These are phyloP conservation scores for Sinocyclocheilus anshuiensis DNA, from an alignment of 2,113 vertebrate species.

Conservation along the genomic window DNA sequence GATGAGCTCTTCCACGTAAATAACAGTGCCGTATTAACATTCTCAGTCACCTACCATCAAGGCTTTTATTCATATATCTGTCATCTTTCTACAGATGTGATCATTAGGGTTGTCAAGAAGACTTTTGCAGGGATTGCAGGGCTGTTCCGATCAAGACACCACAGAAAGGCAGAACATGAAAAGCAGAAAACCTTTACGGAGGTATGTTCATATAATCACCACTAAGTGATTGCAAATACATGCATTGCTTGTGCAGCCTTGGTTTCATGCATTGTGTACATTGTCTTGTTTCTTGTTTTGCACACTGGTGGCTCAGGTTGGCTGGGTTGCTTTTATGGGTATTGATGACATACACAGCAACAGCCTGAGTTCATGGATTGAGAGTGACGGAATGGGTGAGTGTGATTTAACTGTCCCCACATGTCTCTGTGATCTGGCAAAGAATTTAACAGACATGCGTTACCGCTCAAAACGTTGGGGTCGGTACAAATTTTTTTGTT, in stretches of 20 bases:
- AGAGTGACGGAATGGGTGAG: slow-evolving; percentile 72
- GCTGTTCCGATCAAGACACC: slow-evolving; percentile 66
- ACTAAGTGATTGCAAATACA: not conserved
- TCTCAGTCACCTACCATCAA: not conserved
- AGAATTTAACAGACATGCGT: not conserved
- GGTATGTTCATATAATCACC: slow-evolving; percentile 55
- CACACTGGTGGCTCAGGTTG: slow-evolving; percentile 46
- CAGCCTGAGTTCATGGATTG: slow-evolving; percentile 63
- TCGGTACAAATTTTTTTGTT: not conserved
- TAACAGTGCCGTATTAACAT: not conserved
- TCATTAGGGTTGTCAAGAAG: slow-evolving; percentile 76
- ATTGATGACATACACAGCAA: slow-evolving; percentile 77
- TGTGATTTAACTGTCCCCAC: not conserved
- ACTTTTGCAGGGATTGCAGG: slow-evolving; percentile 71
- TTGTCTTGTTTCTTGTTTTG: not conserved
- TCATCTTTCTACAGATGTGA: slow-evolving; percentile 69
- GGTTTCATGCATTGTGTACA: not conserved
- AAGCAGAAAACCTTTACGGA: slow-evolving; percentile 58
- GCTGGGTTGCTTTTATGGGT: slow-evolving; percentile 70
- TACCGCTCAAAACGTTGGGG: not conserved
- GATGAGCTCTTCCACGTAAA: not conserved
- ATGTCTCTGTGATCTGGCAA: not conserved
- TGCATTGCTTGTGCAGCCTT: not conserved
- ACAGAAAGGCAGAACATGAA: slow-evolving; percentile 52
- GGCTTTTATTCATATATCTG: not conserved